Conservation (phyloP, 2,888 invertebrate species). For the Drosophila picticornis region DNA sequence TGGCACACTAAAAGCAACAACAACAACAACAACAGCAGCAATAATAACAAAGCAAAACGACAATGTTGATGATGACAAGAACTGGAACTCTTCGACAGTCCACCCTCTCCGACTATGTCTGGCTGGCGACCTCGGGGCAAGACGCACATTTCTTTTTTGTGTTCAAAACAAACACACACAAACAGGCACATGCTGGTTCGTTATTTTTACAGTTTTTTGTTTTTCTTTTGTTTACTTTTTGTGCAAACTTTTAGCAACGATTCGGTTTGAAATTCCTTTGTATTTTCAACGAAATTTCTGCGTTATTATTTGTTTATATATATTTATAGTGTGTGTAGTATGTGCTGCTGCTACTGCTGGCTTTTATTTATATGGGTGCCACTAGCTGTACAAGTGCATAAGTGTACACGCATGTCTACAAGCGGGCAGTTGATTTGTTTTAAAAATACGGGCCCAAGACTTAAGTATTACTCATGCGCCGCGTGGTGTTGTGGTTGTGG, state of each 20-base stretch:
- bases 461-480: conserved; percentile 54
- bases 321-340: neutral
- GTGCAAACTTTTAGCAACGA: conserved; percentile 61
- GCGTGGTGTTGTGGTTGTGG: conserved; percentile 17
- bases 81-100: conserved; percentile 29
- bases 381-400: conserved; percentile 27
- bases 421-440: conserved; percentile 43
- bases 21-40: conserved; percentile 31
- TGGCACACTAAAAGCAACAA: conserved; percentile 32
- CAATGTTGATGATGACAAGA: conserved; percentile 72
- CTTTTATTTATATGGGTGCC: conserved; percentile 35
- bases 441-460: conserved; percentile 17
- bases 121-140: conserved; percentile 39
- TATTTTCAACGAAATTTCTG: conserved; percentile 66
- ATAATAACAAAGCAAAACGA: conserved; percentile 26
- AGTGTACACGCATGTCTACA: conserved; percentile 15
- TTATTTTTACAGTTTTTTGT: conserved; percentile 25
- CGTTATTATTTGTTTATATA: conserved; percentile 30
- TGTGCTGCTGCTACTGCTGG: neutral
- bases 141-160: conserved; percentile 56
- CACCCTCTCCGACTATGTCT: conserved; percentile 30
- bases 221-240: conserved; percentile 29
- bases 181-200: conserved; percentile 19
- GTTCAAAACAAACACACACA: conserved; percentile 9
- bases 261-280: conserved; percentile 78